Evolutionary conservation across 2,888 invertebrate genomes (phyloP), one percentile per base, ranked within the genome.

Genomic region (Cryptophagus acutangulus): DNA sequence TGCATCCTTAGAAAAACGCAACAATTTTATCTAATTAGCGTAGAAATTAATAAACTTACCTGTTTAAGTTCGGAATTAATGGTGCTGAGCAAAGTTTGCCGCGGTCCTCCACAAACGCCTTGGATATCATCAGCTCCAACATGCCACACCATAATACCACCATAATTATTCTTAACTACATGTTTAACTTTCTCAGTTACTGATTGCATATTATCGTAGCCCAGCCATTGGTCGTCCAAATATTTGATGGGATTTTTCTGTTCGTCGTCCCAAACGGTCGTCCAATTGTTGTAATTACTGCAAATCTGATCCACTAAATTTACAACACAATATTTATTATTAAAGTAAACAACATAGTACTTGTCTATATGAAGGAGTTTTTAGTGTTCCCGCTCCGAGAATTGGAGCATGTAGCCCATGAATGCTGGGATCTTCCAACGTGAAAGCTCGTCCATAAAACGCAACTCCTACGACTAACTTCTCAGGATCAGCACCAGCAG

Each of bases 401-500:
- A 75, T 69, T 0, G 77, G 69, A 0, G 82, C 76, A 17, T 80
- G 76, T 0, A 81, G 63, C 1, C 63, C 67, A 17, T 73, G 69
- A 0, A 63, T 47, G 1, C 49, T 58, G 2, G 69, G 51, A 46
- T 74, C 58, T 0, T 65, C 57, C n/a, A 87, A 62, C 0, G 73
- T 77, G 50, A 80, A 88, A 0, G 79, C 72, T 34, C 79, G 74
- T 0, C 85, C 87, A 48, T 84, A 87, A 10, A 79, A 71, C 0
- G 82, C 80, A 18, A 86, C 65, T 0, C 88, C 88, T 1, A 87
- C 48, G 0, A 80, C 65, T 0, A 88, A 52, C 59, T 87, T 87
- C 1, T 76, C 68, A 1, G 74, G 65, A 1, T 73, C 67, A 1
- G 75, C 77, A 4, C 79, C 80, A 39, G 73, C 70, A 1, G 65